Evolutionary conservation across 2,888 invertebrate genomes (phyloP).

Genomic region (Ophion costatus): DNA sequence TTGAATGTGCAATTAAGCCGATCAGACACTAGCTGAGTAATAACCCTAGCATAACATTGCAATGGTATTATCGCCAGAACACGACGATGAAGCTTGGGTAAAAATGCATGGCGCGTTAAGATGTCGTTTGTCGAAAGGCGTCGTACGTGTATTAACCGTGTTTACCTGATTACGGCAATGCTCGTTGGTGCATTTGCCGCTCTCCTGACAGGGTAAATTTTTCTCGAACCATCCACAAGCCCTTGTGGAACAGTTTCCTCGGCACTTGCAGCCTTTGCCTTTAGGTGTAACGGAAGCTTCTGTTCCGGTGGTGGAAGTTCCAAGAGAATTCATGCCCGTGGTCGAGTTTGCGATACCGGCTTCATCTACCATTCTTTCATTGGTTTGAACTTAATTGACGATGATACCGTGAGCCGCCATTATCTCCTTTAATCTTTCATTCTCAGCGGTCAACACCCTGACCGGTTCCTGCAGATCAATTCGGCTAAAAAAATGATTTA

Average conservation of each 20-base stretch:
- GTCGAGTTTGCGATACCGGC: neutral
- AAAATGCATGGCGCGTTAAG: no score
- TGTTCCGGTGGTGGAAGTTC: no score
- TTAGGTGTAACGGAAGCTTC: neutral
- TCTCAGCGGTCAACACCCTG: conserved; percentile 11
- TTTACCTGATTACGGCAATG: conserved; percentile 54
- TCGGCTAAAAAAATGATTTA: conserved; percentile 2
- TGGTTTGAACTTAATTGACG: neutral
- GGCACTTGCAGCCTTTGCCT: conserved; percentile 40
- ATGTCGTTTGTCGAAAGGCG: no score
- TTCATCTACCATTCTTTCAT: neutral
- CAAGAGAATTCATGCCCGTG: neutral
- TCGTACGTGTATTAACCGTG: neutral
- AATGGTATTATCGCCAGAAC: no score
- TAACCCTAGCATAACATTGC: no score
- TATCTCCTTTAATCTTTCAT: conserved; percentile 4
- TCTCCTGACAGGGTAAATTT: conserved; percentile 20
- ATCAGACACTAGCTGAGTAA: no score
- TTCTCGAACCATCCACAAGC: conserved; percentile 53
- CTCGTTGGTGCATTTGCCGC: conserved; percentile 42
- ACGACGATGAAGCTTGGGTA: no score
- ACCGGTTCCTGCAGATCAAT: conserved; percentile 42
- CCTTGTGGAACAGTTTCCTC: conserved; percentile 40
- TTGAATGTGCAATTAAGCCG: no score
- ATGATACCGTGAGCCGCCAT: neutral